Evolutionary conservation across 2,113 vertebrate species (phyloP).

Genomic region (Phyllopteryx taeniolatus): DNA sequence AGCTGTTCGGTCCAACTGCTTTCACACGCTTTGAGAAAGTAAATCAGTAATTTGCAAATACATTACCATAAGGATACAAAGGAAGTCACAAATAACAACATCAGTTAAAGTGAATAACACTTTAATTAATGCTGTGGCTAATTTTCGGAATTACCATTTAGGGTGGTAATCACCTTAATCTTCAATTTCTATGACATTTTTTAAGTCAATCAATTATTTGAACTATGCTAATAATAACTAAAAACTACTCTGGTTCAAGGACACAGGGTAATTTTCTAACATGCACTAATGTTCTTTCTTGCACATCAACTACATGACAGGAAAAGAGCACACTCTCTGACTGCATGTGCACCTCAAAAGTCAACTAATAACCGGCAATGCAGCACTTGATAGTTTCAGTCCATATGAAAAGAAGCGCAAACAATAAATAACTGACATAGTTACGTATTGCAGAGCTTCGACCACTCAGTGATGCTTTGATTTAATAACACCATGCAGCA

Average conservation of each 20-base stretch:
- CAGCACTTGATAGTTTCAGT: too few relatives aligned
- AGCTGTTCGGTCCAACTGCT: constrained; percentile 19
- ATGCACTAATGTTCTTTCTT: neutral
- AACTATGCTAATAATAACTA: neutral
- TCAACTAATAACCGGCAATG: too few relatives aligned
- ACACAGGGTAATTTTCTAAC: neutral
- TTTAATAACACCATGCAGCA: too few relatives aligned
- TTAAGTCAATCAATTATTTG: neutral
- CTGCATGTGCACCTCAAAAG: neutral
- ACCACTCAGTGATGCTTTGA: too few relatives aligned
- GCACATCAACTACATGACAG: neutral
- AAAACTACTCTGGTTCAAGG: neutral
- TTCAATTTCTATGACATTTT: neutral
- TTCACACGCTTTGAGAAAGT: constrained; percentile 2
- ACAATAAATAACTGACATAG: too few relatives aligned
- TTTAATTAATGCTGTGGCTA: neutral
- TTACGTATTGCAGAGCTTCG: too few relatives aligned
- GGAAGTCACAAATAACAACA: neutral
- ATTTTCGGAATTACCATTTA: neutral
- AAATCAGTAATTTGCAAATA: neutral
- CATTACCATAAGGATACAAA: neutral
- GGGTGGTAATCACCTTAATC: neutral
- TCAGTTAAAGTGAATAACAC: too few relatives aligned
- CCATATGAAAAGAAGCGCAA: too few relatives aligned
- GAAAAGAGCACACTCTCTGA: neutral